Conservation (phyloP, 2,888 invertebrate genomes). For the Tethea ocularis region DNA sequence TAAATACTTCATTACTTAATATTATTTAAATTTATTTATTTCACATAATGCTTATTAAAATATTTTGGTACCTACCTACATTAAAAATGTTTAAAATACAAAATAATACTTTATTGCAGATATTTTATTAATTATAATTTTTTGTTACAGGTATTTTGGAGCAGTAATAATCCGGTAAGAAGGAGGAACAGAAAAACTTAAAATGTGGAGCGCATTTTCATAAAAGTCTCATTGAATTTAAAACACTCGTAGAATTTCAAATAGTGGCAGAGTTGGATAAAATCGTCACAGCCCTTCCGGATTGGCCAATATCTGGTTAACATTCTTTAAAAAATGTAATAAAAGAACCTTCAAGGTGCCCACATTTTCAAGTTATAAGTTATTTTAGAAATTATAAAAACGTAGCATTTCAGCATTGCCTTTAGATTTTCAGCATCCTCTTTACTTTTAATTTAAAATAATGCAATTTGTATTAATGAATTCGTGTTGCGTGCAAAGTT, state of each 20-base stretch:
- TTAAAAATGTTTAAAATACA: no score
- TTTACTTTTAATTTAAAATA: not conserved
- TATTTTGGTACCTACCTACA: no score
- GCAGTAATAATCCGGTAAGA: conserved; percentile 61
- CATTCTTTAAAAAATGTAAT: conserved; percentile 8
- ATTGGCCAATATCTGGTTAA: conserved; percentile 36
- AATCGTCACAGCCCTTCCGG: conserved; percentile 33
- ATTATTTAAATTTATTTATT: no score
- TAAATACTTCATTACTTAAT: no score
- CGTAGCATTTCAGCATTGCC: not conserved
- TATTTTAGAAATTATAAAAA: conserved; percentile 22
- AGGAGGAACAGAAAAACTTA: conserved; percentile 38
- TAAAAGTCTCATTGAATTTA: conserved; percentile 65
- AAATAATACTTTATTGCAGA: no score
- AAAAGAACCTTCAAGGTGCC: conserved; percentile 11
- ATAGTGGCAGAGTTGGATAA: conserved; percentile 45
- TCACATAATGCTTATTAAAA: no score
- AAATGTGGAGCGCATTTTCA: conserved; percentile 51
- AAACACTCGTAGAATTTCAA: conserved; percentile 60
- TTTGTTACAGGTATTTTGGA: conserved; percentile 79
- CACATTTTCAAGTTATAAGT: not conserved
- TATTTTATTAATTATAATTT: conserved; percentile 9
- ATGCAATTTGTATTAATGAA: not conserved
- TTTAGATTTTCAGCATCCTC: not conserved
- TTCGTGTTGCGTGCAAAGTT: not conserved